Base-by-base conservation (phyloP, 92 coral and sea anemone genomes). In the Phenganax marumi region DNA sequence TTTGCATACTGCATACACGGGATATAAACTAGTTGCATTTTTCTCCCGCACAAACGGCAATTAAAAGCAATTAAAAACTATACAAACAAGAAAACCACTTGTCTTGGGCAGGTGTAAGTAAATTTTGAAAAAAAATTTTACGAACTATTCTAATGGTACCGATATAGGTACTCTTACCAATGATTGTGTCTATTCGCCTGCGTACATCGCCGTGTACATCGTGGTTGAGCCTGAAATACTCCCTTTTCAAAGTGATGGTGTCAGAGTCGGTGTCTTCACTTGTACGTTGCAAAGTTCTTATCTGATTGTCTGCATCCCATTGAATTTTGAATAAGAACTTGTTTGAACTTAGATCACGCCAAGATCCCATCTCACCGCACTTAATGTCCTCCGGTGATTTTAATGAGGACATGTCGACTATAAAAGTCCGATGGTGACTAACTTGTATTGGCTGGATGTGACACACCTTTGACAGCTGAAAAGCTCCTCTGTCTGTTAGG, bases 331-430 rank as follows among this genome's bases (percentile, higher is more conserved):
- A 85, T 49, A 55, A 65, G 85, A 64, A 85, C 70, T 71, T 85
- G 85, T 48, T 48, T 43, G 52, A 62, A 84, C 85, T 85, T 84
- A 69, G 69, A 65, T 85, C 77, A 50, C 85, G 65, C 79, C 88
- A 85, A 66, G 52, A 53, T 26, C 88, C 88, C 66, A 85, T 76
- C 76, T 85, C 88, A 71, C 77, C 85, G 70, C 88, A 78, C 72
- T 85, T 85, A 79, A 85, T 77, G 85, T 85, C 88, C 77, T 79
- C 77, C 23, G 85, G 53, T 85, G 85, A 85, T 70, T 61, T 61
- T 68, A 85, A 84, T 10, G 78, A 68, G 50, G 69, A 61, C 64
- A 85, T 82, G 70, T 85, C 85, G 12, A 78, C 79, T 76, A 85
- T 43, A 76, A 85, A 85, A 68, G 84, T 85, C 43, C 53, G 68